phyloP scores from a whole-genome alignment of 2,797 vertebrate species.

The Cynopterus sphinx region DNA sequence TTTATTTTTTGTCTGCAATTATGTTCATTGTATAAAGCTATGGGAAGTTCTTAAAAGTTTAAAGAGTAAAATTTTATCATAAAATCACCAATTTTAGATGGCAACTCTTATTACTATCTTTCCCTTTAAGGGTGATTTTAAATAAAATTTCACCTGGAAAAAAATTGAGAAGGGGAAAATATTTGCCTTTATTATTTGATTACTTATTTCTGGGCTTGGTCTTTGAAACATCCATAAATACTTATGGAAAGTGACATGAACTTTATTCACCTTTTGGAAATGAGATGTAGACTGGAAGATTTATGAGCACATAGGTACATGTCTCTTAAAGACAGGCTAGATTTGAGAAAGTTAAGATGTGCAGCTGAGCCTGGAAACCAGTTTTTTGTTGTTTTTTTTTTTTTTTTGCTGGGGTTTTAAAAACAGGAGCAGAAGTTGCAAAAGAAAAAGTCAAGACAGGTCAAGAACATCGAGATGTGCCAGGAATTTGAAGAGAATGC shows the following conservation, averaged over 20 bases:
- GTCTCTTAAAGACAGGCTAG: neutral
- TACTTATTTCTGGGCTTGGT: neutral
- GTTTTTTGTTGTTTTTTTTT: too few relatives aligned
- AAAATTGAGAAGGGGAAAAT: neutral
- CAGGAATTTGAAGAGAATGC: conserved; percentile 79
- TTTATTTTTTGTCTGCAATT: too few relatives aligned
- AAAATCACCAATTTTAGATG: too few relatives aligned
- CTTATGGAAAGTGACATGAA: neutral
- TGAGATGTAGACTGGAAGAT: neutral
- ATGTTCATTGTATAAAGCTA: too few relatives aligned
- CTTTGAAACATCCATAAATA: neutral
- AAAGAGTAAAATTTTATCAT: too few relatives aligned
- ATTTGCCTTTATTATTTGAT: neutral
- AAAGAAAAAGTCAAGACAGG: conserved; percentile 73
- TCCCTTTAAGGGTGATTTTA: neutral
- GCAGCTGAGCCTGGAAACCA: neutral
- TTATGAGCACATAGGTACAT: neutral
- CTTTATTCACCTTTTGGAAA: neutral
- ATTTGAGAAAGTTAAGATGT: neutral
- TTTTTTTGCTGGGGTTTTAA: too few relatives aligned
- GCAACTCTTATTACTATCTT: neutral
- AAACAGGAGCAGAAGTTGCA: conserved; percentile 75
- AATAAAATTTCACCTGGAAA: neutral
- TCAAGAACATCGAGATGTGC: conserved; percentile 76
- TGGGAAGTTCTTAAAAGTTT: too few relatives aligned